Conservation (phyloP, 2,797 vertebrate genomes). For the Argyrosomus regius region DNA sequence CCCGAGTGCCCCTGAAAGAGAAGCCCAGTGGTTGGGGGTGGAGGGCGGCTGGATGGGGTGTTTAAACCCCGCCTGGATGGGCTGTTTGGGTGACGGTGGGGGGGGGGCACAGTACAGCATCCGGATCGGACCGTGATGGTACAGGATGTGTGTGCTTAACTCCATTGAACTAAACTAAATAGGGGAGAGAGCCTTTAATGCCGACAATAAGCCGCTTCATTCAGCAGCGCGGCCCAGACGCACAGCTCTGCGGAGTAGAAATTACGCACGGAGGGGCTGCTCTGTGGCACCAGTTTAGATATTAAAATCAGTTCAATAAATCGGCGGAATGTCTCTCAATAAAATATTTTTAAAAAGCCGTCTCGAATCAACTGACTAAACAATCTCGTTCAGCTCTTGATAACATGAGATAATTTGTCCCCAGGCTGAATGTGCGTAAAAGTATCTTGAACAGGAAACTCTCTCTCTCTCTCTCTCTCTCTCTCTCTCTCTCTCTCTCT, state of each 20-base stretch:
- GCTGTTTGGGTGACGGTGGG: constrained; percentile 45
- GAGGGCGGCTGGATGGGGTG: constrained; percentile 41
- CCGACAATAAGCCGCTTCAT: constrained; percentile 82
- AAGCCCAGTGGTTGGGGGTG: constrained; percentile 49
- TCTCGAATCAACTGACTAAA: constrained; percentile 35
- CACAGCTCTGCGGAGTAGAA: constrained; percentile 74
- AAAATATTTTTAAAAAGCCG: constrained; percentile 9
- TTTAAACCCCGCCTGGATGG: constrained; percentile 59
- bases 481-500: constrained; percentile 21
- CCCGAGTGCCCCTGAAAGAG: constrained; percentile 73
- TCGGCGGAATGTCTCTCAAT: constrained; percentile 47
- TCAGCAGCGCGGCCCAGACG: constrained; percentile 75
- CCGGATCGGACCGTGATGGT: constrained; percentile 78
- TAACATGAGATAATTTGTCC: constrained; percentile 63
- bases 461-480: constrained; percentile 24
- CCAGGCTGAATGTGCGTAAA: constrained; percentile 66
- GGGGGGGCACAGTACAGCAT: constrained; percentile 70
- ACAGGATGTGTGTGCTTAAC: constrained; percentile 82
- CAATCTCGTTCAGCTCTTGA: constrained; percentile 25
- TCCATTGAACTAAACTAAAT: constrained; percentile 81
- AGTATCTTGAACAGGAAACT: constrained; percentile 65
- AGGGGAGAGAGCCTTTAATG: constrained; percentile 81
- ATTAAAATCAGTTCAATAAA: constrained; percentile 34
- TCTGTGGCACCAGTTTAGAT: constrained; percentile 49
- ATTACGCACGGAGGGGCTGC: constrained; percentile 59